Evolutionary conservation across 1,140 invertebrate genomes (phyloP), one percentile per base, ranked within the genome.

Genomic region (Zaprionus lachaisei): DNA sequence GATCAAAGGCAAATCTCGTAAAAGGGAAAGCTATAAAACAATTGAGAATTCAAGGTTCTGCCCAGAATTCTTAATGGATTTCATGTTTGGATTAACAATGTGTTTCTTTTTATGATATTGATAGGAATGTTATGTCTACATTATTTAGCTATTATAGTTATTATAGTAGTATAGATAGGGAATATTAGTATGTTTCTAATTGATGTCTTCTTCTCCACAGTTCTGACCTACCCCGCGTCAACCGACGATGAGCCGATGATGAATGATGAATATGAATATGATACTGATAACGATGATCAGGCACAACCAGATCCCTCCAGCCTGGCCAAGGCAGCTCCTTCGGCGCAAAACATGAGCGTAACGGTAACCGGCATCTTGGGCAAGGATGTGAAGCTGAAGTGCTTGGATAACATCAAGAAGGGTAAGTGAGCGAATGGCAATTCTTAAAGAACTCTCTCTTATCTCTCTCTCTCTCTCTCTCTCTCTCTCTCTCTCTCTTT

Each of bases 251-350:
- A 84, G 0, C 20, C 11, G 12, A 90, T 87, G 81, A 49, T 31
- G 67, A 54, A 54, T 2, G 85, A 84, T 44, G 79, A 89, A 0
- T 81, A 72, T 9, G 79, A 73, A 4, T 84, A 84, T 26, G 31
- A 34, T 0, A 5, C 14, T n/a, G 51, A 44, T 5, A 7, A 34
- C 2, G 81, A 84, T 1, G 72, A 79, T 38, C 63, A 62, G 51
- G 69, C 61, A 37, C 85, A 77, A 60, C 64, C 47, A 7, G 84
- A 84, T 14, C 31, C 81, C 24, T 17, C 54, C 11, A 17, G 24
- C 20, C 17, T 57, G 11, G 17, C n/a, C 54, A 66, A 26, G 0
- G n/a, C 41, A 14, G 31, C 31, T 31, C 6, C 28, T 31, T 4
- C 0, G 31, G 38, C 31, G 12, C 26, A 28, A 5, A 81, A 71